Conservation (phyloP, 1,140 invertebrate genomes). For the Heliothis virescens region DNA sequence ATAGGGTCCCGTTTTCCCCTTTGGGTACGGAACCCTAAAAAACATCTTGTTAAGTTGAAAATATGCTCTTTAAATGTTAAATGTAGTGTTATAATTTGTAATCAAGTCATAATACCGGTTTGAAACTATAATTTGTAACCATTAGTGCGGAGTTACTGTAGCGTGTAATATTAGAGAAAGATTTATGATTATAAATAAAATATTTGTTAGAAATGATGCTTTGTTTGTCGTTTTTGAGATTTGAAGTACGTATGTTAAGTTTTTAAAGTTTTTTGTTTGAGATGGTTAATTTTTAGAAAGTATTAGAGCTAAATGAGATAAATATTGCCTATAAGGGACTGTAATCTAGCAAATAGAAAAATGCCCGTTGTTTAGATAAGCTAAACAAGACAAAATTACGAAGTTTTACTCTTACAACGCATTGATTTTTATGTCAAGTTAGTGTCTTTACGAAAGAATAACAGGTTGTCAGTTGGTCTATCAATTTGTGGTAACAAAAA, state of each 20-base stretch:
- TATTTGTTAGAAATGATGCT: background rate
- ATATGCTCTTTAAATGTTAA: background rate
- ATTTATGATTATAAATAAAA: slow-evolving; percentile 21
- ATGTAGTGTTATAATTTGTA: slow-evolving; percentile 29
- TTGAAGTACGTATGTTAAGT: background rate
- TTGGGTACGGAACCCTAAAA: background rate
- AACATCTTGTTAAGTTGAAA: background rate
- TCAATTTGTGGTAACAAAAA: too few species aligned
- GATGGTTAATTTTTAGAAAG: background rate
- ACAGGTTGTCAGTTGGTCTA: too few species aligned
- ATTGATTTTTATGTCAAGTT: too few species aligned
- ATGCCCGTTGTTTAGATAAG: too few species aligned
- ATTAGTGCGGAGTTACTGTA: slow-evolving; percentile 28
- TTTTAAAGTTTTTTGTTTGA: background rate
- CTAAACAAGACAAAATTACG: too few species aligned
- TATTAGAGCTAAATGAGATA: too few species aligned
- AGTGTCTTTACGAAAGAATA: too few species aligned
- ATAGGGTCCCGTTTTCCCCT: too few species aligned
- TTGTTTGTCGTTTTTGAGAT: background rate
- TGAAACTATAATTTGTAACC: slow-evolving; percentile 23
- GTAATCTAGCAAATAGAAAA: too few species aligned
- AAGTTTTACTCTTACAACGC: too few species aligned
- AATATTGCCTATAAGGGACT: too few species aligned
- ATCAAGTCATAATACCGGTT: slow-evolving; percentile 41
- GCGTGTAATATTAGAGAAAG: slow-evolving; percentile 6